These are phyloP conservation scores for Alentia gelatinosa DNA, from an alignment of 2,888 invertebrate genomes.

Conservation along the genomic window DNA sequence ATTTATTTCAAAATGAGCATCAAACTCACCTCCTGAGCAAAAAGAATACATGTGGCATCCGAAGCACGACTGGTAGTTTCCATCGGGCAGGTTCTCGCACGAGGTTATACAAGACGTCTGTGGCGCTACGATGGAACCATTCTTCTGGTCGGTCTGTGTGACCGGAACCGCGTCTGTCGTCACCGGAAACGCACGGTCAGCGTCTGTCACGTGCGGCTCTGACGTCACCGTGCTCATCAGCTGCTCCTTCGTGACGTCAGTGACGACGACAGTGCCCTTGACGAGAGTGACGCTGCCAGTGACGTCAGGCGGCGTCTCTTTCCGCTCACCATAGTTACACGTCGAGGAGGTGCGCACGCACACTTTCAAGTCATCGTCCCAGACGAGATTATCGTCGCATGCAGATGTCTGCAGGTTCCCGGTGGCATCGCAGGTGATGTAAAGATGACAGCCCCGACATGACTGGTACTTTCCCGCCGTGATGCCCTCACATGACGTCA, in stretches of 20 bases:
- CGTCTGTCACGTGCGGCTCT: neutral
- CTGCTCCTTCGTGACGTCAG: neutral
- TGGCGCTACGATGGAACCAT: neutral
- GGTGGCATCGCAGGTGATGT: neutral
- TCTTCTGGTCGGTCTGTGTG: neutral
- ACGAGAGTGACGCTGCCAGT: neutral
- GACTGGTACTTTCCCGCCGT: neutral
- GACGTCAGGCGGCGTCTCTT: neutral
- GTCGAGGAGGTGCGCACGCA: conserved; percentile 19
- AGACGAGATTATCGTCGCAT: neutral
- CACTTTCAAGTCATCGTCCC: conserved; percentile 21
- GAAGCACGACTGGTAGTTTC: conserved; percentile 27
- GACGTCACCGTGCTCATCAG: neutral
- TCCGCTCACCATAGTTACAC: conserved; percentile 30
- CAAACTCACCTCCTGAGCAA: neutral
- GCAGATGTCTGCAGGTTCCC: neutral
- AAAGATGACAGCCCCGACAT: conserved; percentile 2
- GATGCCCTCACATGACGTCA: neutral
- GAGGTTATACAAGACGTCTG: conserved; percentile 16
- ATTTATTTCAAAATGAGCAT: neutral
- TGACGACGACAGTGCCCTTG: neutral
- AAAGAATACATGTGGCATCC: neutral
- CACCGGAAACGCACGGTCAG: neutral
- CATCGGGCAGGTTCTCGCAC: conserved; percentile 36
- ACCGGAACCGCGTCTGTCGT: neutral